Conservation (phyloP, 2,888 invertebrate genomes). For the Clusia tigrina region DNA sequence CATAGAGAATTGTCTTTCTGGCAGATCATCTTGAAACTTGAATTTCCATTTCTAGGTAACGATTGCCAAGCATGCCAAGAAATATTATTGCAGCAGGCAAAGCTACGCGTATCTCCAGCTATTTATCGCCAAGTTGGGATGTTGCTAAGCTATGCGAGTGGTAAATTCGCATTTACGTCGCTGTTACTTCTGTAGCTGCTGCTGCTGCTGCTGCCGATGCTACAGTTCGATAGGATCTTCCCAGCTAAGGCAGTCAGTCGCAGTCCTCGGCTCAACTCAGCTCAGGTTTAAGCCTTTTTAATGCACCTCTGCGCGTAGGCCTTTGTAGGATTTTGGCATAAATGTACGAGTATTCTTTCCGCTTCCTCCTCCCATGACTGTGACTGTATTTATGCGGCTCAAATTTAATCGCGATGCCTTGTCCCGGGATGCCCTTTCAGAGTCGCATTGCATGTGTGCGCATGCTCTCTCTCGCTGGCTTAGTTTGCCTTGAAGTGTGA, state of each 20-base stretch:
- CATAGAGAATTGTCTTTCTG: slow-evolving; percentile 4
- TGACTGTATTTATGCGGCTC: no score
- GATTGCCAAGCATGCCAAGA: slow-evolving; percentile 13
- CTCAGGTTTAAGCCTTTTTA: not conserved
- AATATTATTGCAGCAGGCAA: no score
- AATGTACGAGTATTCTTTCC: not conserved
- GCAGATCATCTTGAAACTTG: slow-evolving; percentile 34
- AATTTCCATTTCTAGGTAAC: slow-evolving; percentile 39
- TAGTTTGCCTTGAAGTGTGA: slow-evolving; percentile 55
- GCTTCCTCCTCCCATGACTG: no score
- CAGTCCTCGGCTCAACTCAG: not conserved
- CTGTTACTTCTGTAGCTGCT: slow-evolving; percentile 12
- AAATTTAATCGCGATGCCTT: slow-evolving; percentile 10
- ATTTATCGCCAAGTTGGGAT: slow-evolving; percentile 18
- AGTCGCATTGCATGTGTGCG: slow-evolving; percentile 12
- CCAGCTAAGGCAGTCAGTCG: slow-evolving; percentile 34
- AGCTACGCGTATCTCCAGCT: slow-evolving; percentile 25
- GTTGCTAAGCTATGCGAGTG: not conserved
- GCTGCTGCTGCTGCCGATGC: slow-evolving; percentile 25
- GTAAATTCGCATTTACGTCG: slow-evolving; percentile 34
- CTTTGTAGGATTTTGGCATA: no score
- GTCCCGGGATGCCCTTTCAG: slow-evolving; percentile 4
- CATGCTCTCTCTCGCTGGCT: slow-evolving; percentile 18
- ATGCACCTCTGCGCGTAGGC: no score
- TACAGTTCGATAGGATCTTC: slow-evolving; percentile 51